Evolutionary conservation across 2,113 vertebrate genomes (phyloP), one percentile per base, ranked within the genome.

Genomic region (Caracal caracal): DNA sequence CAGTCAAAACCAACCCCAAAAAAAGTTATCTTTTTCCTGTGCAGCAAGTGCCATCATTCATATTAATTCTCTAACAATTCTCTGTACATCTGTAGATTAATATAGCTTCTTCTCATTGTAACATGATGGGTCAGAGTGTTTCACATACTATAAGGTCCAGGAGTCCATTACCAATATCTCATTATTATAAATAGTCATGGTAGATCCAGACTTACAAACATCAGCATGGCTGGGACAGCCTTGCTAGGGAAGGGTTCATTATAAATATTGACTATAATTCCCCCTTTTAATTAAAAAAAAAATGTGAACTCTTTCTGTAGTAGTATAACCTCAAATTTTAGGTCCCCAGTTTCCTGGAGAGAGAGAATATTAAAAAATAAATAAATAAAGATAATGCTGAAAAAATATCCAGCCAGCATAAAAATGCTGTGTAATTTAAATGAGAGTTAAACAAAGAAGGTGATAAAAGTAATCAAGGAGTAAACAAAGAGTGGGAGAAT

Each of bases 401-500:
- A 88, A 70, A 79, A 84, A 79, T 51, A 86, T 24, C n/a, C 71
- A 90, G 22, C 15, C 37, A 86, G 65, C 61, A 79, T 89, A 96
- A 97, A 95, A 86, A 93, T 80, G n/a, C 47, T 97, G 73, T 73
- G 5, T 56, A n/a, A 90, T 97, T 98, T 96, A 85, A 97, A 98
- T 89, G 43, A 97, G 35, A 83, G 5, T 93, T 94, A 71, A 97
- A 97, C 81, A 79, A 19, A 49, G 22, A 81, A 79, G 40, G 71
- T n/a, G 43, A 12, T 93, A 76, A 56, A 90, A 94, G 66, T 63
- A 93, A 96, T 80, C 70, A 88, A 78, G 66, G 63, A 80, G 30
- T 90, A 94, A 96, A 97, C 80, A 97, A 96, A 97, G 56, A 79
- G 65, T 11, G 10, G 43, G 47, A 95, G 49, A 98, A 97, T 73